phyloP scores from a whole-genome alignment of 37 sponge, comb jelly and placozoan species.

The Halisarca cf. caerulea region DNA sequence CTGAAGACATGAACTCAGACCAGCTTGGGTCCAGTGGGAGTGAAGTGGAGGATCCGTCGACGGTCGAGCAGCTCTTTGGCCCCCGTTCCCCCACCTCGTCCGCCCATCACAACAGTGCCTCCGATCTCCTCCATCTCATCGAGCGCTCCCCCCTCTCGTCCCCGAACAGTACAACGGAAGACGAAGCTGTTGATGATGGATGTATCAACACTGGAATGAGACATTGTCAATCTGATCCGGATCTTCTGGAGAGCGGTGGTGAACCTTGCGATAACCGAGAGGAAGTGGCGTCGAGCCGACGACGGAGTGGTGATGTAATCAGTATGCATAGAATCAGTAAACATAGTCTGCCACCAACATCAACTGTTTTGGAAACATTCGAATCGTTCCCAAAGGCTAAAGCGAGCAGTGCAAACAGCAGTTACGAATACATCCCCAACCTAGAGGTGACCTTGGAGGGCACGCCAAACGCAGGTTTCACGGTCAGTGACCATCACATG shows the following conservation, averaged over 20 bases:
- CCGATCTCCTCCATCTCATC: background rate
- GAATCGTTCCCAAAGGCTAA: background rate
- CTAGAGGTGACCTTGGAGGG: background rate
- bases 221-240: background rate
- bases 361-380: background rate
- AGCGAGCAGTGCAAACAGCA: background rate
- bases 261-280: background rate
- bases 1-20: conserved; percentile 12
- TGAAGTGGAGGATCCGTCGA: background rate
- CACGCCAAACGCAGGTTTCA: background rate
- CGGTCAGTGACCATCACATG: background rate
- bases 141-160: background rate
- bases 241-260: background rate
- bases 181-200: background rate
- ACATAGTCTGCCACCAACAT: too few relatives aligned
- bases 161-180: background rate
- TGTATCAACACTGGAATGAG: background rate
- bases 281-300: background rate
- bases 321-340: too few relatives aligned
- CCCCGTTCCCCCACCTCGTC: too few relatives aligned
- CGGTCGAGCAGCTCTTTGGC: too few relatives aligned
- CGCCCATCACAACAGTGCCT: background rate
- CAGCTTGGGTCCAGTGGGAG: conserved; percentile 8
- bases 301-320: background rate
- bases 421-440: background rate